Evolutionary conservation across 2,797 vertebrate species (phyloP).

Genomic region (Hippopotamyrus pictus): DNA sequence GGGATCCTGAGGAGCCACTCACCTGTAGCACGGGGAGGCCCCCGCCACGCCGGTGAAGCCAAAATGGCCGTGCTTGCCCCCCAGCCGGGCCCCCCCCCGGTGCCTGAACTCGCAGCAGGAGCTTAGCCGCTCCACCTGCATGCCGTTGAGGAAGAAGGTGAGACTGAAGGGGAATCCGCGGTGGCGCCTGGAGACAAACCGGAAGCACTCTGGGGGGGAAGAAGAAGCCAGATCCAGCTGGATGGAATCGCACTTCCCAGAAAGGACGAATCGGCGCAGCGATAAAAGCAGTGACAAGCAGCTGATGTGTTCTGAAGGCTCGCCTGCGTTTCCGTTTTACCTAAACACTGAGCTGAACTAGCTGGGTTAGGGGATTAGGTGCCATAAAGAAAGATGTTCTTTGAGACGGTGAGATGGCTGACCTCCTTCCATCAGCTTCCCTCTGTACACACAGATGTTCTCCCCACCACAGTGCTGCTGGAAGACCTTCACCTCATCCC

Average conservation of each 20-base stretch:
- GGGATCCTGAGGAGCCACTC: slow-evolving; percentile 20
- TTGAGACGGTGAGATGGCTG: slow-evolving; percentile 30
- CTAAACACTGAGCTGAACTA: background rate
- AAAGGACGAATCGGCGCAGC: background rate
- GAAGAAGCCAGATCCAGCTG: background rate
- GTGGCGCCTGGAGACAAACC: slow-evolving; percentile 81
- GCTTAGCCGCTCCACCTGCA: slow-evolving; percentile 85
- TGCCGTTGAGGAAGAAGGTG: slow-evolving; percentile 85
- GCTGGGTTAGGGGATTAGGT: background rate
- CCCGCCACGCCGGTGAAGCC: slow-evolving; percentile 71
- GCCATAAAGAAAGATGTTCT: background rate
- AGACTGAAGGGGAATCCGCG: slow-evolving; percentile 91
- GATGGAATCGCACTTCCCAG: background rate
- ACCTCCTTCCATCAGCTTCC: slow-evolving; percentile 80
- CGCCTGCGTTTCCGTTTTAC: background rate
- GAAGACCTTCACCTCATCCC: slow-evolving; percentile 82
- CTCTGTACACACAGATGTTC: slow-evolving; percentile 87
- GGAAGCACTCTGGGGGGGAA: slow-evolving; percentile 72
- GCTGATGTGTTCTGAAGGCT: background rate
- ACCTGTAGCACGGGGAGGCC: slow-evolving; percentile 91
- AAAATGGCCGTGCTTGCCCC: slow-evolving; percentile 76
- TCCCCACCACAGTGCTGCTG: slow-evolving; percentile 95
- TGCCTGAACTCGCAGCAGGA: slow-evolving; percentile 94
- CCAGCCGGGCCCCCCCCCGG: slow-evolving; percentile 67
- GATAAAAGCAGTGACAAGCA: background rate